Evolutionary conservation across 2,888 invertebrate species (phyloP).

Genomic region (Dilophus febrilis): DNA sequence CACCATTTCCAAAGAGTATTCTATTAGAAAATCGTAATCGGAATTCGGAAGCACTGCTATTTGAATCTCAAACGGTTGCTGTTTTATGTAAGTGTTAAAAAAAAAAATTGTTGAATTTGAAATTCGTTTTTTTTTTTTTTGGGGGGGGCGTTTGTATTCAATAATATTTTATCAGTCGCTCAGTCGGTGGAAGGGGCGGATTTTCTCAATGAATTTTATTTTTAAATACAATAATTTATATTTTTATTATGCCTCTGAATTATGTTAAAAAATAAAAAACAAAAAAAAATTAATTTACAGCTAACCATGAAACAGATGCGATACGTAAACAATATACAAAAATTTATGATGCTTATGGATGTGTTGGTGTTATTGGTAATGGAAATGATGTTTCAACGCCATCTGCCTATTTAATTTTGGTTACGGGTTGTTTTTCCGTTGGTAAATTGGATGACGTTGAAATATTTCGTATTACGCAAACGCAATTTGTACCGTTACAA

Average conservation of each 20-base stretch:
- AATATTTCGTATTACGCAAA: slow-evolving; percentile 87
- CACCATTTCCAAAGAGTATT: slow-evolving; percentile 76
- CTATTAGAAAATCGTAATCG: slow-evolving; percentile 68
- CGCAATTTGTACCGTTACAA: slow-evolving; percentile 75
- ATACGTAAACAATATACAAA: slow-evolving; percentile 80
- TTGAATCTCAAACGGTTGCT: slow-evolving; percentile 86
- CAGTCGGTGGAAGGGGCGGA: too few relatives aligned
- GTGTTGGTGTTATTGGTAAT: slow-evolving; percentile 85
- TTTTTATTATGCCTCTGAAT: too few relatives aligned
- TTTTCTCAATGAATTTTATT: too few relatives aligned
- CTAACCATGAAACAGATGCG: slow-evolving; percentile 67
- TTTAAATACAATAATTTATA: too few relatives aligned
- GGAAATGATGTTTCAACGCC: slow-evolving; percentile 70
- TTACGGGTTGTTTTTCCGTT: slow-evolving; percentile 90
- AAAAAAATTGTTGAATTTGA: too few relatives aligned
- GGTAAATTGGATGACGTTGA: slow-evolving; percentile 92
- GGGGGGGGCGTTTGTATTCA: too few relatives aligned
- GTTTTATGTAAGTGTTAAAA: slow-evolving; percentile 44
- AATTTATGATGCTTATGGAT: slow-evolving; percentile 87
- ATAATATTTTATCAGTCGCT: too few relatives aligned
- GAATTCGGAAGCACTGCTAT: slow-evolving; percentile 70
- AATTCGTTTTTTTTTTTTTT: too few relatives aligned
- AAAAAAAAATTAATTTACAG: too few relatives aligned
- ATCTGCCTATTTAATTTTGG: slow-evolving; percentile 74
- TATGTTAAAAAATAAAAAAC: too few relatives aligned